Conservation (phyloP, 2,888 invertebrate genomes). For the Tetragnatha montana region DNA sequence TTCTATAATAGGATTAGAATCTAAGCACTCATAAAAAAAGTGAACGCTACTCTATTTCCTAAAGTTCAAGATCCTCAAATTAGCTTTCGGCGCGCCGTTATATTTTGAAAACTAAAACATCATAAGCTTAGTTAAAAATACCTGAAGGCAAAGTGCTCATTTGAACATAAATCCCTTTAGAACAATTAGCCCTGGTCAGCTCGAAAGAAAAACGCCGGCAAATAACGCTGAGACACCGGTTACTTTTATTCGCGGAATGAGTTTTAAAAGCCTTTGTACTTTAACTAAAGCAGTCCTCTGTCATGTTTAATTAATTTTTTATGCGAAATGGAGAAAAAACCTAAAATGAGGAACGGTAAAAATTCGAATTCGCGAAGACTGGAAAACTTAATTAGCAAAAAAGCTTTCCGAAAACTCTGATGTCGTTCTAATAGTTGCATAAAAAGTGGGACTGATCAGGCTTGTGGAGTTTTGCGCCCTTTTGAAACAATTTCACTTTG, state of each 20-base stretch:
- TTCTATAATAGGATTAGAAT: too few relatives aligned
- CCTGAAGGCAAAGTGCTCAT: neutral
- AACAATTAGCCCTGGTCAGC: neutral
- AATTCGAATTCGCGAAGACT: neutral
- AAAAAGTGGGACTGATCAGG: neutral
- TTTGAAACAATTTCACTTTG: neutral
- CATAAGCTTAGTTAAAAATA: neutral
- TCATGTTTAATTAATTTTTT: slow-evolving; percentile 1
- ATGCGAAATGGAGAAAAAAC: neutral
- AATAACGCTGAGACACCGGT: neutral
- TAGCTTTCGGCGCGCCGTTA: neutral
- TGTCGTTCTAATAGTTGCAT: neutral
- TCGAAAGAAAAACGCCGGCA: neutral
- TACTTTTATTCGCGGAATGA: neutral
- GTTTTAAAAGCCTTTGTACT: neutral
- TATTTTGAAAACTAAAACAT: neutral
- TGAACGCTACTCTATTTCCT: too few relatives aligned
- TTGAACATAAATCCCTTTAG: neutral
- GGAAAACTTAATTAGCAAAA: neutral
- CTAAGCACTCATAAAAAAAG: too few relatives aligned
- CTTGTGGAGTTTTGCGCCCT: neutral
- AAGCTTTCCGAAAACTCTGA: neutral
- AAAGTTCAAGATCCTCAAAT: neutral
- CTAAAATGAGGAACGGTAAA: neutral
- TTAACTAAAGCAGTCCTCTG: neutral